Percentiles rank a stretch among this genome's conserved stretches.
Evolutionary conservation across 2,797 vertebrate genomes (phyloP).

Genomic region (Crypturellus tataupa): DNA sequence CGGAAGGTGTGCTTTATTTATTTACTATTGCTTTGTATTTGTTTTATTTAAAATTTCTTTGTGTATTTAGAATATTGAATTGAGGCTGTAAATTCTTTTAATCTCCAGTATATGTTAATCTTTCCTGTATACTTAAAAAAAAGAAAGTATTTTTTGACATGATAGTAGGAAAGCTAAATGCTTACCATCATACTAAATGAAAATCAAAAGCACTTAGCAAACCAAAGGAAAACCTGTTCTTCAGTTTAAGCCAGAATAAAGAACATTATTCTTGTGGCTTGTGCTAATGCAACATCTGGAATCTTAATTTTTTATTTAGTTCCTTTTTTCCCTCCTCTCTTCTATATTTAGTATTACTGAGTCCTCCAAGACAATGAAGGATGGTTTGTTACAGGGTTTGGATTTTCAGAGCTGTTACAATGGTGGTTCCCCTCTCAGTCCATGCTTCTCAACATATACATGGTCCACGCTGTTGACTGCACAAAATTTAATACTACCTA

Average conservation of each 20-base stretch:
- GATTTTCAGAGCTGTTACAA: neutral
- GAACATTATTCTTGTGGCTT: neutral
- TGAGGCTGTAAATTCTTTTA: neutral
- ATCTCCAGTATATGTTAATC: neutral
- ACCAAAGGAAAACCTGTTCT: neutral
- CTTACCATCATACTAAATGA: neutral
- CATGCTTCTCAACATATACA: neutral
- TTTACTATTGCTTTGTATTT: neutral
- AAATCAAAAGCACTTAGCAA: constrained; percentile 8
- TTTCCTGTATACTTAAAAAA: neutral
- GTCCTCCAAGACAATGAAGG: neutral
- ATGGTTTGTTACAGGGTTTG: neutral
- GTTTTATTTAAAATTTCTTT: neutral
- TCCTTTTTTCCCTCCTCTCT: neutral
- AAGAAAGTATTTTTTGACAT: neutral
- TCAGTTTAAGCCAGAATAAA: neutral
- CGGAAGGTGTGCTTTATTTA: neutral
- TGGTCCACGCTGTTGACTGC: neutral
- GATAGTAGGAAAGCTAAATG: neutral
- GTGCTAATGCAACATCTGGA: neutral
- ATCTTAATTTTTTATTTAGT: neutral
- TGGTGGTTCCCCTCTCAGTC: neutral
- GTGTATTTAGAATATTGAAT: neutral
- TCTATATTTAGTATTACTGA: neutral
- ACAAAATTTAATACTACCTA: neutral